Evolutionary conservation across 2,113 vertebrate species (phyloP).

Genomic region (Ranitomeya variabilis): DNA sequence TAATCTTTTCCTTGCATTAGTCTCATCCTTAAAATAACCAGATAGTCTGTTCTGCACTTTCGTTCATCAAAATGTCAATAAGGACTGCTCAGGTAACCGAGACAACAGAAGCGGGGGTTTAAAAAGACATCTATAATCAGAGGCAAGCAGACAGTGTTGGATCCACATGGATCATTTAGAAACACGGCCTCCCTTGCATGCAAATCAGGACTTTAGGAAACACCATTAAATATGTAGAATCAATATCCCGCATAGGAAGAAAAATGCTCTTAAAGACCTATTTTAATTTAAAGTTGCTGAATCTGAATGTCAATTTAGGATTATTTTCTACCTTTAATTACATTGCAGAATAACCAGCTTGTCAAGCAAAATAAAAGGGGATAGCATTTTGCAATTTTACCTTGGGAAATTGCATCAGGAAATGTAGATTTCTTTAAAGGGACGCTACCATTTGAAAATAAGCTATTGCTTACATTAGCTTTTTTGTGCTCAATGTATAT

Average conservation of each 20-base stretch:
- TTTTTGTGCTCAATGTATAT: no score
- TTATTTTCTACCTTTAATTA: slow-evolving; percentile 2
- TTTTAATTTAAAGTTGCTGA: slow-evolving; percentile 24
- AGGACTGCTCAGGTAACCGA: slow-evolving; percentile 66
- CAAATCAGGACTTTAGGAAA: slow-evolving; percentile 68
- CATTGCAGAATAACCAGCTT: not conserved
- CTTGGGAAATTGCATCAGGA: no score
- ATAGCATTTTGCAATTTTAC: not conserved
- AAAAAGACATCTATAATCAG: slow-evolving; percentile 68
- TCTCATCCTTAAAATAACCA: slow-evolving; percentile 63
- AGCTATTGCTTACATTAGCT: no score
- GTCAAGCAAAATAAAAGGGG: not conserved
- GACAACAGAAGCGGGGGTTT: slow-evolving; percentile 66
- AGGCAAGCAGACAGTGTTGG: slow-evolving; percentile 62
- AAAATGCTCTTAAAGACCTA: slow-evolving; percentile 53
- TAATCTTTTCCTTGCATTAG: slow-evolving; percentile 30
- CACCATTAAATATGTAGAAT: slow-evolving; percentile 64
- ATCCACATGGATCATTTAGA: slow-evolving; percentile 66
- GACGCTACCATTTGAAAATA: no score
- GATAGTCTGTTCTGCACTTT: slow-evolving; percentile 62
- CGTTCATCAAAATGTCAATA: slow-evolving; percentile 67
- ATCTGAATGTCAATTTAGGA: slow-evolving; percentile 38
- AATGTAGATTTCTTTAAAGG: no score
- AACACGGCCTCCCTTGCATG: slow-evolving; percentile 67
- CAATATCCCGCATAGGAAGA: slow-evolving; percentile 65